Base-by-base conservation (phyloP, 1,140 invertebrate species). In the Eulimnadia texana region DNA sequence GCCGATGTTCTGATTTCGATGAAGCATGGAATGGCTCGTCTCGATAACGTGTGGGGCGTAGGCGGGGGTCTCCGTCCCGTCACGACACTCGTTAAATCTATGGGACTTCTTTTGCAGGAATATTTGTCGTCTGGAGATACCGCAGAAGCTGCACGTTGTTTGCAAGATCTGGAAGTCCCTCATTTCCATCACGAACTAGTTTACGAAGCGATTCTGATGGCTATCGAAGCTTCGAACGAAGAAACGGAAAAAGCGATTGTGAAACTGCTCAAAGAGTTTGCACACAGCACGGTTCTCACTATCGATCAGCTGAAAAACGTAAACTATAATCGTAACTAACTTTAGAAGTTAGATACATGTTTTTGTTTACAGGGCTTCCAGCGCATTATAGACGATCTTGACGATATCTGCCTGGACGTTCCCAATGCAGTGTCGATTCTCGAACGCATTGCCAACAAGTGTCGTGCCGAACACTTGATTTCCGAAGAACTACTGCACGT, bases 161-260 rank as follows among this genome's bases (percentile, higher is more conserved):
- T 95, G 19, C 73, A 80, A 1, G 86, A 89, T 27, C 76, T 95
- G 11, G 90, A 94, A 76, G 91, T 94, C 58, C 92, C 92, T 10
- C 91, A 94, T 74, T 95, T 94, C 73, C 88, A 94, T 73, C 92
- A 94, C 74, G 91, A 94, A 76, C 76, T 94, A 42, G 88, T 92
- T 22, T 91, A 88, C 73, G 87, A 91, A 79, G 87, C 85, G 6
- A 78, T 88, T 19, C 78, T 92, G 1, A 83, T 92, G 78, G 85
- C 86, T 0, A 73, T 94, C 65, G 90, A 94, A 72, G 82, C 88
- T 10, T 83, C 89, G 20, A 85, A 82, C 71, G 82, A 84, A 10
- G 72, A 77, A 28, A 82, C 84, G 22, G 85, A 88, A 68, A 83
- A 90, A 67, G 79, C 84, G 65, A 84, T 93, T 72, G 84, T 82